A percentile compares a stretch with the other conserved stretches of the same genome.
Evolutionary conservation across 2,797 vertebrate genomes (phyloP).

Genomic region (Jordanella pulchra): DNA sequence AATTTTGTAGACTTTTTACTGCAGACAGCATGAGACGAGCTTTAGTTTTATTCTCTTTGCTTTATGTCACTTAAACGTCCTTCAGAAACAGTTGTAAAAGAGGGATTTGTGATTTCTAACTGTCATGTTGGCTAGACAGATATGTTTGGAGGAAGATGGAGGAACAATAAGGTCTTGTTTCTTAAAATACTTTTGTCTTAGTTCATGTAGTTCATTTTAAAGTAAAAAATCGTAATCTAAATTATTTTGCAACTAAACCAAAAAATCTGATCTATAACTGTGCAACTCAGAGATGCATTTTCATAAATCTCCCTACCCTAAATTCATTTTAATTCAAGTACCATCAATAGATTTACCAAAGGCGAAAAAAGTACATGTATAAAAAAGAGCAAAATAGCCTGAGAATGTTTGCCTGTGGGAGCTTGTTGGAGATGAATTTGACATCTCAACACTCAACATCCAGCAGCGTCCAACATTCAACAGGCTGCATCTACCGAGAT

Average conservation of each 20-base stretch:
- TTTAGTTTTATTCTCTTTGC: conserved; percentile 31
- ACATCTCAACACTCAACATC: conserved; percentile 44
- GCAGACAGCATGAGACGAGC: conserved; percentile 4
- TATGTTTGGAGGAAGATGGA: conserved; percentile 65
- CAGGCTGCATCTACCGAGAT: conserved; percentile 60
- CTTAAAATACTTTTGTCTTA: conserved; percentile 23
- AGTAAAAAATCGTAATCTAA: conserved; percentile 25
- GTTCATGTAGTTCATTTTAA: conserved; percentile 25
- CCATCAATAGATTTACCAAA: background rate
- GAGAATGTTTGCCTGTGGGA: conserved; percentile 42
- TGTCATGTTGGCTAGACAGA: conserved; percentile 48
- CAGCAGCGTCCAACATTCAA: conserved; percentile 50
- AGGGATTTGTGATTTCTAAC: conserved; percentile 53
- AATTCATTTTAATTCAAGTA: background rate
- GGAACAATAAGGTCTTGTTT: conserved; percentile 55
- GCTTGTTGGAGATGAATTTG: conserved; percentile 41
- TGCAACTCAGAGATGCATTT: background rate
- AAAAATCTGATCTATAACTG: background rate
- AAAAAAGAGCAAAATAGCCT: conserved; percentile 24
- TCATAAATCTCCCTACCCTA: background rate
- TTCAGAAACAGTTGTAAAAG: conserved; percentile 34
- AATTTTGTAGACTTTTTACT: conserved; percentile 4
- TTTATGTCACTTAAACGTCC: conserved; percentile 15
- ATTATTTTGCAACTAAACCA: conserved; percentile 5
- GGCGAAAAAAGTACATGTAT: conserved; percentile 16